Evolutionary conservation across 2,888 invertebrate genomes (phyloP), one percentile per base, ranked within the genome.

Genomic region (Laspeyria flexula): DNA sequence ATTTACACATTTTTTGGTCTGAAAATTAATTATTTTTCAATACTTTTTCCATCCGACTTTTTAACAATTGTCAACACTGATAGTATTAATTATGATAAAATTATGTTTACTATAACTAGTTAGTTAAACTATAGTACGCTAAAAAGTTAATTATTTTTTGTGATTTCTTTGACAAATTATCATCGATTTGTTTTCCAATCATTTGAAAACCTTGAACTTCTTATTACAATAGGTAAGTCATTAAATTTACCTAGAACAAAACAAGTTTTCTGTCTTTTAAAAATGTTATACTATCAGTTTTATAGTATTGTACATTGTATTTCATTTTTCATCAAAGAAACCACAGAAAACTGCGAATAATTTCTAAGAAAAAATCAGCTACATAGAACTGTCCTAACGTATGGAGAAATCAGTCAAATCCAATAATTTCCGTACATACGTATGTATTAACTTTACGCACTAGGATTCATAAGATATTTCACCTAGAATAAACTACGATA

Each of bases 401-500:
- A 55, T 46, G 41, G 30, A 59, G 54, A 65, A 65, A 57, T 75
- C 72, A 73, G 73, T 78, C 79, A 54, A 60, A 69, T 65, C 55
- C 55, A 62, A 59, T 52, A 50, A 57, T 50, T 61, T 57, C 54
- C 60, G 48, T 53, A 62, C 54, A 60, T 44, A 43, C 45, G 6
- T n/a, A n/a, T n/a, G n/a, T n/a, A 46, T 41, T 55, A 51, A 46
- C 21, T 50, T 66, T 77, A 73, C 48, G 54, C 41, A 60, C 71
- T 76, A 77, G 60, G 67, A 69, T 79, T 80, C 79, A 79, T 81
- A 79, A 81, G 80, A 79, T 69, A 69, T 69, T 75, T 70, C 63
- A 66, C 60, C 64, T 68, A 71, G 27, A 63, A 59, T 67, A 60
- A 65, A 35, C 64, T 72, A 71, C 46, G 23, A 33, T 49, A 60